Base-by-base conservation (phyloP, 2,113 vertebrate species). In the Rhizomys pruinosus region DNA sequence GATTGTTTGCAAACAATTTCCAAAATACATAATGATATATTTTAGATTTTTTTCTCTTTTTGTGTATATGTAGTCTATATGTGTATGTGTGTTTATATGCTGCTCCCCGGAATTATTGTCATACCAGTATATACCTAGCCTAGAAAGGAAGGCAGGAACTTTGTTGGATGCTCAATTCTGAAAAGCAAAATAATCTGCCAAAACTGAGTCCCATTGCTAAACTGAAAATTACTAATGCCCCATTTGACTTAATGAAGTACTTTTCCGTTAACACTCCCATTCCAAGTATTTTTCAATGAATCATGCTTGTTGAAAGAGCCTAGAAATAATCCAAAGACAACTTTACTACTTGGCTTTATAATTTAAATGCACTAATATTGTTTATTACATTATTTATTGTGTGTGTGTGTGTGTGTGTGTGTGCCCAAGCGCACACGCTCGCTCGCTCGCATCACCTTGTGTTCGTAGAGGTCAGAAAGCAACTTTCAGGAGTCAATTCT, bases 251-350 rank as follows among this genome's bases (percentile, higher is more conserved):
- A 34, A 6, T 13, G 20, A 37, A 42, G 42, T 68, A 27, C 27
- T 78, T 68, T 76, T 79, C 87, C 89, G 52, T 42, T 61, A 42
- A 63, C 55, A 63, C 47, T 72, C 44, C 87, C 57, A 55, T 1
- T 52, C 63, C 37, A 86, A 7, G 84, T 68, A 80, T 81, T 86
- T 91, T 84, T 27, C 64, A 89, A 72, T 64, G 34, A 91, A 69
- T 68, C 39, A 9, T 61, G 89, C 78, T 79, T 97, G 91, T 23
- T 91, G 44, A 87, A 84, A 94, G 52, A 91, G 64, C 47, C 32
- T 57, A 87, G 55, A 91, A 89, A 69, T 52, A 71, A 93, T 16
- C 7, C 87, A 84, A 74, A 79, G 42, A 57, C 88, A 69, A 74
- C 8, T 71, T 72, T 88, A 81, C 71, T 57, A 66, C 29, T 61